Conservation (phyloP, 2,113 vertebrate genomes). For the Pseudorasbora parva region DNA sequence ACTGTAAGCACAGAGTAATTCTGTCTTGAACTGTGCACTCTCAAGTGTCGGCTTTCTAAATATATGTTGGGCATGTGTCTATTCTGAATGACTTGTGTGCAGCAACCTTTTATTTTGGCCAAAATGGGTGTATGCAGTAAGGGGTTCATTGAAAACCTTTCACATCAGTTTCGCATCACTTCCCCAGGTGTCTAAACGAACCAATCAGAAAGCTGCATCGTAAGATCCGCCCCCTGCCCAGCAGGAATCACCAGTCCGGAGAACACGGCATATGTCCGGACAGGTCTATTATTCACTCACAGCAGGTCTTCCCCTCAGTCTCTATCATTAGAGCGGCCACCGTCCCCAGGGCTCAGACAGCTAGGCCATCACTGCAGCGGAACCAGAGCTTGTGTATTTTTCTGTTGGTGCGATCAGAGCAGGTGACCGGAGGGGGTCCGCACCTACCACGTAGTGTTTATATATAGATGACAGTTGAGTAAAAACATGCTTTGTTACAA, state of each 20-base stretch:
- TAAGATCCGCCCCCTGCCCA: not conserved
- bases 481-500: conserved; percentile 24
- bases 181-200: not conserved
- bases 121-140: too few species aligned
- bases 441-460: conserved; percentile 26
- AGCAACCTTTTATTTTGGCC: too few species aligned
- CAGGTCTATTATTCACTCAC: conserved; percentile 44
- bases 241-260: conserved; percentile 19
- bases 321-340: conserved; percentile 20
- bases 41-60: too few species aligned
- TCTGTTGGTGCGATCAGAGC: not conserved
- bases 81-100: too few species aligned
- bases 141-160: not conserved
- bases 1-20: too few species aligned
- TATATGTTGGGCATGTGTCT: too few species aligned
- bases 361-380: conserved; percentile 15
- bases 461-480: conserved; percentile 39
- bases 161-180: not conserved
- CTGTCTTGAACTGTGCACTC: too few species aligned
- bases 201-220: not conserved
- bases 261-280: conserved; percentile 26
- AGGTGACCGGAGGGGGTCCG: conserved; percentile 17
- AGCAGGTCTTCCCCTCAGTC: conserved; percentile 41
- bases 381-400: conserved; percentile 19
- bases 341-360: conserved; percentile 34